Percentiles rank a stretch among this genome's conserved stretches.
Evolutionary conservation across 2,888 invertebrate species (phyloP).

Genomic region (Cyaniris semiargus): DNA sequence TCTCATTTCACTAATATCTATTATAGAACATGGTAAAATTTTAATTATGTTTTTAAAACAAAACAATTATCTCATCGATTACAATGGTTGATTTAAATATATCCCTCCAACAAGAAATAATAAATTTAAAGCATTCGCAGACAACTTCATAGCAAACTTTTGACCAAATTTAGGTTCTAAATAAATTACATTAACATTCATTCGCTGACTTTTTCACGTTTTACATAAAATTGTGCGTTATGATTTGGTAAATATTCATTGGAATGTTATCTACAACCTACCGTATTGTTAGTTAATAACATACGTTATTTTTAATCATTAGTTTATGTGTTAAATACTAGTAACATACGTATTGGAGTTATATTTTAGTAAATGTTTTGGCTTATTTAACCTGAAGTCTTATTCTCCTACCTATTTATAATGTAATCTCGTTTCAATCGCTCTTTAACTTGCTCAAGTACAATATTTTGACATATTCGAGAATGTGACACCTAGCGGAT

Average conservation of each 20-base stretch:
- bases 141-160: not conserved
- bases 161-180: not conserved
- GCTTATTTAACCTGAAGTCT: not conserved
- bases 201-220: not conserved
- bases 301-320: not conserved
- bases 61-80: not conserved
- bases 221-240: conserved; percentile 35
- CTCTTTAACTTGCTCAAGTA: not conserved
- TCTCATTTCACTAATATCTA: not conserved
- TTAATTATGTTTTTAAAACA: not conserved
- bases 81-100: not conserved
- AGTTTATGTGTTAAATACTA: conserved; percentile 10
- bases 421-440: not conserved
- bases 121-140: not conserved
- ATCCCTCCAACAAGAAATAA: not conserved
- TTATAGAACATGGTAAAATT: not conserved
- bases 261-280: conserved; percentile 73
- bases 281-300: conserved; percentile 47
- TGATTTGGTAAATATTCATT: conserved; percentile 44
- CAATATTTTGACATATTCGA: not conserved
- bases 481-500: not conserved
- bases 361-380: conserved; percentile 17
- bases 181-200: not conserved
- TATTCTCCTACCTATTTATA: not conserved
- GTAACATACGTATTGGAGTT: conserved; percentile 3